Evolutionary conservation across 2,113 vertebrate genomes (phyloP).

Genomic region (Podilymbus podiceps): DNA sequence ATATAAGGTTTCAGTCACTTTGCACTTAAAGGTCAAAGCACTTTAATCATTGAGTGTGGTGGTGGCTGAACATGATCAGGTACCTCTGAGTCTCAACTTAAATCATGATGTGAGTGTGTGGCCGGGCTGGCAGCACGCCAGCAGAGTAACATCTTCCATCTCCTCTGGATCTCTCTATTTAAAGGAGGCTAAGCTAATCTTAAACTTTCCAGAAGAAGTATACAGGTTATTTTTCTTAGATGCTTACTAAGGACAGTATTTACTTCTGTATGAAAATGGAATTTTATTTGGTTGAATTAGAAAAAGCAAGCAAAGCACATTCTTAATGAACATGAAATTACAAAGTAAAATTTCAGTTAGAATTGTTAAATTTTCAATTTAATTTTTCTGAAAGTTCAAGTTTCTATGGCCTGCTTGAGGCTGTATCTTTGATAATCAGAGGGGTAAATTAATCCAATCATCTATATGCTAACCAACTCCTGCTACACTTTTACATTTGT

Average conservation of each 20-base stretch:
- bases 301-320: neutral
- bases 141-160: neutral
- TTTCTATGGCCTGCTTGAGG: neutral
- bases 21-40: neutral
- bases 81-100: neutral
- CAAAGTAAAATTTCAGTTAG: neutral
- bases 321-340: too few species aligned
- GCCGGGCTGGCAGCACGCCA: neutral
- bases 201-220: neutral
- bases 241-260: neutral
- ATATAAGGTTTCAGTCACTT: neutral
- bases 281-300: neutral
- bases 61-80: neutral
- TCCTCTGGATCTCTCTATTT: neutral
- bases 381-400: neutral
- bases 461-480: neutral
- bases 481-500: neutral
- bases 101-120: neutral
- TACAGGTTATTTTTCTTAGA: neutral
- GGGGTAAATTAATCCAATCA: neutral
- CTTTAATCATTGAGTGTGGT: neutral
- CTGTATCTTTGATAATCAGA: neutral
- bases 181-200: neutral
- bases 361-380: neutral
- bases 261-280: neutral